Evolutionary conservation across 2,797 vertebrate species (phyloP).

Genomic region (Pseudomugil tenellus): DNA sequence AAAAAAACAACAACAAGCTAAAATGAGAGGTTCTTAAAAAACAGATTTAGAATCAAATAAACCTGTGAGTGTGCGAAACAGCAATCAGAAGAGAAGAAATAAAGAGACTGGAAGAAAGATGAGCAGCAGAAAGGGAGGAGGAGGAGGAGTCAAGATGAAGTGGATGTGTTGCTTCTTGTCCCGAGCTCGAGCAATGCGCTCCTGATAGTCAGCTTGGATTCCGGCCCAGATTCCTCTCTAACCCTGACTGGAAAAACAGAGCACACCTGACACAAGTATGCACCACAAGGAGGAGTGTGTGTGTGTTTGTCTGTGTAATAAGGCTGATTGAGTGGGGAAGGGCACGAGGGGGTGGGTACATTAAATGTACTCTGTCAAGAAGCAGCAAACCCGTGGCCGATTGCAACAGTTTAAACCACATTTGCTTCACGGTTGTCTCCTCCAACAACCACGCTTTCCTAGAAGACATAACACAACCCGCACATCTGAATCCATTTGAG

Average conservation of each 20-base stretch:
- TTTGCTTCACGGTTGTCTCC: conserved; percentile 35
- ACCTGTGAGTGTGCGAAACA: neutral
- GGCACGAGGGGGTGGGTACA: conserved; percentile 11
- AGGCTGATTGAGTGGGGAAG: conserved; percentile 32
- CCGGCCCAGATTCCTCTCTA: conserved; percentile 81
- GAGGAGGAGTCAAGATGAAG: conserved; percentile 57
- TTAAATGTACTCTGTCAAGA: conserved; percentile 55
- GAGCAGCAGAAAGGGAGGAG: conserved; percentile 19
- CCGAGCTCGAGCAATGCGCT: conserved; percentile 62
- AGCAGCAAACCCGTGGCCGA: conserved; percentile 28
- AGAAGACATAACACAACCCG: conserved; percentile 51
- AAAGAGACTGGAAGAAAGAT: conserved; percentile 5
- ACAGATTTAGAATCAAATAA: neutral
- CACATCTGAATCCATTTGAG: conserved; percentile 38
- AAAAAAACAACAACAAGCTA: neutral
- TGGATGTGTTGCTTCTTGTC: conserved; percentile 84
- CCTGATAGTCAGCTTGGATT: conserved; percentile 79
- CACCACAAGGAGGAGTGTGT: conserved; percentile 58
- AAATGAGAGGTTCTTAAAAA: neutral
- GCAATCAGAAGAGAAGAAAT: conserved; percentile 24
- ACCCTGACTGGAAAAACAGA: conserved; percentile 80
- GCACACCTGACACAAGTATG: conserved; percentile 84
- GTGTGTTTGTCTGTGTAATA: conserved; percentile 25
- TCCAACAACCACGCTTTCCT: conserved; percentile 38
- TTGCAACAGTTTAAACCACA: conserved; percentile 42